These are phyloP conservation scores for Papilio elwesi DNA, from an alignment of 2,888 invertebrate genomes.

Conservation along the genomic window DNA sequence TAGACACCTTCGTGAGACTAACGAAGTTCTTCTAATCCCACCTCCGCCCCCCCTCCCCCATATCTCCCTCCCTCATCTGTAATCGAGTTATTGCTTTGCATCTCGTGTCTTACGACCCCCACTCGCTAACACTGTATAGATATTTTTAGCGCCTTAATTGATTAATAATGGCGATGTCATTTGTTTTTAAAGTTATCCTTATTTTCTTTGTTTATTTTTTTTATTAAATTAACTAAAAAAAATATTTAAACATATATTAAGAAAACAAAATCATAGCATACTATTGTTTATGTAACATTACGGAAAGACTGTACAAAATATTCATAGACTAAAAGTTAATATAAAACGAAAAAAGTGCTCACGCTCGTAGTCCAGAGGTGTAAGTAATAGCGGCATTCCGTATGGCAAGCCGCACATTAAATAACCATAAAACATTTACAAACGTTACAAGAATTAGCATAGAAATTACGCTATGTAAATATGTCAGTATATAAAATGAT, in stretches of 20 bases:
- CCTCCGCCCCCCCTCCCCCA: slow-evolving; percentile 55
- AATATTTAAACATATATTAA: neutral
- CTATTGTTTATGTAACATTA: too few species aligned
- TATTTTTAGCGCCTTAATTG: slow-evolving; percentile 35
- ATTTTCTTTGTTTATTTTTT: neutral
- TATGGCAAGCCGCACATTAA: too few species aligned
- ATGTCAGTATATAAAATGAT: too few species aligned
- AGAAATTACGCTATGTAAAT: too few species aligned
- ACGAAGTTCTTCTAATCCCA: slow-evolving; percentile 82
- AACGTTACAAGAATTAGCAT: too few species aligned
- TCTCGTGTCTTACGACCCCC: slow-evolving; percentile 68
- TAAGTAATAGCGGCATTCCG: too few species aligned
- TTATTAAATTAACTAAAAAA: neutral
- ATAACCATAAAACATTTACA: too few species aligned
- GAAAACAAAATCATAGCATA: too few species aligned
- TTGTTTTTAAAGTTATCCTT: slow-evolving; percentile 7
- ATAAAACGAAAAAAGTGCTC: too few species aligned
- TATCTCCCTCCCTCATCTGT: slow-evolving; percentile 56
- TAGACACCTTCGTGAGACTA: slow-evolving; percentile 80
- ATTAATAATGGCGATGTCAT: slow-evolving; percentile 35
- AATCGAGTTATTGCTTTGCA: slow-evolving; percentile 80
- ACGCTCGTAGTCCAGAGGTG: too few species aligned
- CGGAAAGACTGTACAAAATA: too few species aligned
- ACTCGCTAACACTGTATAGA: slow-evolving; percentile 46
- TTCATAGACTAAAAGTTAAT: too few species aligned